These are phyloP conservation scores for Nephotettix cincticeps DNA, from an alignment of 1,140 invertebrate genomes.

Conservation along the genomic window DNA sequence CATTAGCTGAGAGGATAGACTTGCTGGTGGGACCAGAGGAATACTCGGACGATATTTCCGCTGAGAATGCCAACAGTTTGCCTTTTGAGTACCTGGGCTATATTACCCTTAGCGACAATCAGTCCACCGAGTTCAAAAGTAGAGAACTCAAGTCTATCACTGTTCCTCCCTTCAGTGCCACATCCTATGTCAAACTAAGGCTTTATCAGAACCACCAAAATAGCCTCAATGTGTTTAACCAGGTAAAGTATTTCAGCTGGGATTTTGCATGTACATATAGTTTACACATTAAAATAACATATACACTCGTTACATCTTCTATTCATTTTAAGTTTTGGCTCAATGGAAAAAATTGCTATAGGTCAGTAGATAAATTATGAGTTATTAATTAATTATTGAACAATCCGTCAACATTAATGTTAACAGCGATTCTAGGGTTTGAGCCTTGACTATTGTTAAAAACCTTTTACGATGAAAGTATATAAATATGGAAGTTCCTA, in stretches of 20 bases:
- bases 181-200: constrained; percentile 79
- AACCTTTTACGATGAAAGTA: too few species aligned
- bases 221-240: constrained; percentile 72
- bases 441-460: too few species aligned
- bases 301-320: too few species aligned
- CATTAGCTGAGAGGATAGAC: constrained; percentile 51
- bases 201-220: constrained; percentile 80
- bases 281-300: too few species aligned
- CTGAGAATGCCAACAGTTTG: constrained; percentile 40
- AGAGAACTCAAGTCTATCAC: constrained; percentile 84
- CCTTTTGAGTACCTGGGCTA: constrained; percentile 74
- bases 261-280: not conserved
- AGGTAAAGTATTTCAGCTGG: constrained; percentile 57
- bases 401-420: too few species aligned
- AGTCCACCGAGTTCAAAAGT: constrained; percentile 76
- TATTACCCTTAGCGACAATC: constrained; percentile 79
- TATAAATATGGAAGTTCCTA: too few species aligned
- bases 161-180: constrained; percentile 58
- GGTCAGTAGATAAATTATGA: too few species aligned
- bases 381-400: too few species aligned
- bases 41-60: constrained; percentile 44
- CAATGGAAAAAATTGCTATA: too few species aligned
- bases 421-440: too few species aligned
- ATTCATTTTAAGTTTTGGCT: too few species aligned
- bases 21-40: constrained; percentile 54